Conservation (phyloP, 2,113 vertebrate genomes). For the Pedionomus torquatus region DNA sequence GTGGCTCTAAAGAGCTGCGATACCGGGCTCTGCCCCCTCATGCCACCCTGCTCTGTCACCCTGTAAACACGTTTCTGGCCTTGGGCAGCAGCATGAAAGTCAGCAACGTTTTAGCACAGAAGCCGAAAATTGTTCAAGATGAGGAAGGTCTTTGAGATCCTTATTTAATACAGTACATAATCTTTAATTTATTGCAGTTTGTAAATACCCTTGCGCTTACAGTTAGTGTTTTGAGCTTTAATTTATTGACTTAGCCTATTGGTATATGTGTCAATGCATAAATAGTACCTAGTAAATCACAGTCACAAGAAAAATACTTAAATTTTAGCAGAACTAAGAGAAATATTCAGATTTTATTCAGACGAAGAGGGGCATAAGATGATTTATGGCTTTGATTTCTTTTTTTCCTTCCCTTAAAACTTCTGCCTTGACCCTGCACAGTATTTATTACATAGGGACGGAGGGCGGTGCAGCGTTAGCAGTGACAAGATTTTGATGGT, state of each 20-base stretch:
- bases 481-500: neutral
- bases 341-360: neutral
- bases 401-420: neutral
- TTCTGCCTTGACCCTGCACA: neutral
- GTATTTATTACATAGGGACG: neutral
- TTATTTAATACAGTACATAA: neutral
- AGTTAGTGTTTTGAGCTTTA: slow-evolving; percentile 17
- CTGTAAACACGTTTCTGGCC: accelerated
- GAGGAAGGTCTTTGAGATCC: neutral
- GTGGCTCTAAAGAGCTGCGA: neutral
- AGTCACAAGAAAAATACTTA: neutral
- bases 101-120: neutral
- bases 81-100: neutral
- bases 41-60: too few species aligned
- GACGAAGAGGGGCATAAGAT: neutral
- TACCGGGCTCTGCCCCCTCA: accelerated
- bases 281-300: neutral
- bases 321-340: neutral
- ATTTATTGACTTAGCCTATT: slow-evolving; percentile 40
- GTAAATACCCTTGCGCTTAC: slow-evolving; percentile 50
- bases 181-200: slow-evolving; percentile 61
- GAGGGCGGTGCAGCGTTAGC: neutral
- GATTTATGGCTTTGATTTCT: neutral
- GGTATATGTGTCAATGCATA: neutral
- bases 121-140: neutral